Evolutionary conservation across 2,888 invertebrate species (phyloP).

Genomic region (Argyresthia goedartella): DNA sequence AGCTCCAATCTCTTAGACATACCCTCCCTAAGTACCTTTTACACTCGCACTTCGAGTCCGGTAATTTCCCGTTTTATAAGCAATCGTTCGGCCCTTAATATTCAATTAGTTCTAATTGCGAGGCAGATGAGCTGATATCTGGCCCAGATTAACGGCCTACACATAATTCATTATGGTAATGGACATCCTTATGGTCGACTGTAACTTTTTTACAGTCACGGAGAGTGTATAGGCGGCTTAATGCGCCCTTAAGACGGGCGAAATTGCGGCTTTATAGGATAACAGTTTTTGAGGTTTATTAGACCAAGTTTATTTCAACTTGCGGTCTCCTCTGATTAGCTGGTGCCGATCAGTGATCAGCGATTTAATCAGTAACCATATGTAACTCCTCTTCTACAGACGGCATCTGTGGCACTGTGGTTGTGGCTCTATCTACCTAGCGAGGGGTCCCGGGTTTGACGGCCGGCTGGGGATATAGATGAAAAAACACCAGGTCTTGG

Average conservation of each 20-base stretch:
- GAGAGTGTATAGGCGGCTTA: slow-evolving; percentile 18
- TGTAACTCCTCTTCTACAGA: no score
- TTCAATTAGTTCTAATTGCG: slow-evolving; percentile 57
- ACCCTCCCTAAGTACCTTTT: neutral
- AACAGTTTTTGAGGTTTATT: slow-evolving; percentile 8
- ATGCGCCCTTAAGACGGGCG: slow-evolving; percentile 6
- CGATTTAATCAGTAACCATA: no score
- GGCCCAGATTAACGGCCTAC: slow-evolving; percentile 40
- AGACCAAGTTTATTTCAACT: neutral
- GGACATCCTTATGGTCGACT: slow-evolving; percentile 43
- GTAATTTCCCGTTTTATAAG: slow-evolving; percentile 45
- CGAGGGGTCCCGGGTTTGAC: no score
- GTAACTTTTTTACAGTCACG: slow-evolving; percentile 38
- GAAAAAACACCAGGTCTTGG: no score
- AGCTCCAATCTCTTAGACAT: neutral
- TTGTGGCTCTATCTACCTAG: no score
- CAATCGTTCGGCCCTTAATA: slow-evolving; percentile 50
- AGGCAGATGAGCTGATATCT: slow-evolving; percentile 43
- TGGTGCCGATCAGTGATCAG: no score
- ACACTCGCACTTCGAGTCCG: slow-evolving; percentile 8
- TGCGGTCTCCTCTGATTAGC: no score
- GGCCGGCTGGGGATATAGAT: no score
- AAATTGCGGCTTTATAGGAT: slow-evolving; percentile 8
- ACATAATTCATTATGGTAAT: slow-evolving; percentile 62
- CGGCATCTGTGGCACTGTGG: no score